Percentiles rank a stretch among this genome's conserved stretches.
phyloP scores from a whole-genome alignment of 2,113 vertebrate species.

The Neoarius graeffei region DNA sequence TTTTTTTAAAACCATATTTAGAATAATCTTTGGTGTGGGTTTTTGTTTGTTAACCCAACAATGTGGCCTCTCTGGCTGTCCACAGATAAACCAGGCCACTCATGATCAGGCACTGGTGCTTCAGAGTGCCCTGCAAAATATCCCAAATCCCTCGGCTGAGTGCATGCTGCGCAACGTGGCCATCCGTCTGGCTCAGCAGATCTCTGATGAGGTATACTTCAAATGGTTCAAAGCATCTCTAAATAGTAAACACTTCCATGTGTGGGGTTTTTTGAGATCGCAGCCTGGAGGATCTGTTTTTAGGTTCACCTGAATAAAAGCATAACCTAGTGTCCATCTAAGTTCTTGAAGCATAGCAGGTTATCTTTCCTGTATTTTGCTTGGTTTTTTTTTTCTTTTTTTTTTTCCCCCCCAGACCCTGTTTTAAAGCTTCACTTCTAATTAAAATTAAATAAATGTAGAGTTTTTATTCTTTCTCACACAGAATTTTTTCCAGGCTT shows the following conservation, averaged over 20 bases:
- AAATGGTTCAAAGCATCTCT: constrained; percentile 15
- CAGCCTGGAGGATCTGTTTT: not conserved
- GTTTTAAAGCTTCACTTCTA: not conserved
- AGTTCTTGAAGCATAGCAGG: not conserved
- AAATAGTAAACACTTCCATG: not conserved
- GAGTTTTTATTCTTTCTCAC: constrained; percentile 46
- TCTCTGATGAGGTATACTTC: constrained; percentile 91
- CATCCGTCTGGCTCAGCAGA: constrained; percentile 97
- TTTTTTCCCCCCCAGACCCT: not conserved
- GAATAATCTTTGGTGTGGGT: not conserved
- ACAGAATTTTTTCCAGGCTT: constrained; percentile 83
- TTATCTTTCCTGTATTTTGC: not conserved
- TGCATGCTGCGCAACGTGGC: constrained; percentile 99
- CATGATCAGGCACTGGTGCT: constrained; percentile 98
- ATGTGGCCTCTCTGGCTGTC: constrained; percentile 39
- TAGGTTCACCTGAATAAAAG: not conserved
- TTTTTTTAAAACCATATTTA: not conserved
- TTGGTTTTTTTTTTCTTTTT: not conserved
- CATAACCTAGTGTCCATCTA: not conserved
- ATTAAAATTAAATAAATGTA: constrained; percentile 16
- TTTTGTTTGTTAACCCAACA: not conserved
- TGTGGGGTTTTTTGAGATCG: not conserved
- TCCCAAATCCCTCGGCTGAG: constrained; percentile 97
- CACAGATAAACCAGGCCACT: constrained; percentile 92
- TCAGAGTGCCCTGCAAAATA: constrained; percentile 96